Base-by-base conservation (phyloP, 2,888 invertebrate species). In the Incurvaria masculella region DNA sequence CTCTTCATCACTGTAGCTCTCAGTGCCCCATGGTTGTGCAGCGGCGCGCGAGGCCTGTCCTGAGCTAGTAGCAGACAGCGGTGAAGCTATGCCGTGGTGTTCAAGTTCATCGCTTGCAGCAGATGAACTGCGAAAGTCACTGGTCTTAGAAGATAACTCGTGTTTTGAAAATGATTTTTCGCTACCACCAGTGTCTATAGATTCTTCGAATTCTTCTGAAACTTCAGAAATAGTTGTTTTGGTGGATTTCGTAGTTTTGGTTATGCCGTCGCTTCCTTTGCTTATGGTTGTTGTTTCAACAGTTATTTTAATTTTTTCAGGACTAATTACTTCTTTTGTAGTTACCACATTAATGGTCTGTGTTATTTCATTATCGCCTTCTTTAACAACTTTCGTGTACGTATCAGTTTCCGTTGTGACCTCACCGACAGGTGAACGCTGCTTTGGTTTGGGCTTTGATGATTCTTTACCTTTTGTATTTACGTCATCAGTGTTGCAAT, bases 1-100 rank as follows among this genome's bases (percentile, higher is more conserved):
- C 49, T 88, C 88, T 46, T 88, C 88, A 52, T 88, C 87, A 45
- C 84, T 84, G 52, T 81, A 80, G 49, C 79, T 81, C 52, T 79
- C 79, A 8, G 79, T 75, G 1, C 73, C 79, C 78, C 81, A 81
- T 20, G 79, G 61, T 49, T 81, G 72, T 38, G 81, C 79, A 1
- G 81, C 76, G 17, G 81, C 79, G 55, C 81, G 69, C 8, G 83
- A 83, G 46, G 72, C 78, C 60, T 83, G 81, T 2, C 69, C 68
- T 6, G 83, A 83, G 56, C 86, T 86, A 43, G 83, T 79, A 55
- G 84, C 86, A 46, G 86, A 83, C 18, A 82, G 81, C 18, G 82
- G 82, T 33, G 83, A 81, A 2, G 75, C 70, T 49, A 80, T 76
- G 10, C 79, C 81, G 1, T 68, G 72, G 49, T 74, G 72, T 52